Conservation (phyloP, 2,888 invertebrate genomes). For the Campoplex nolae region DNA sequence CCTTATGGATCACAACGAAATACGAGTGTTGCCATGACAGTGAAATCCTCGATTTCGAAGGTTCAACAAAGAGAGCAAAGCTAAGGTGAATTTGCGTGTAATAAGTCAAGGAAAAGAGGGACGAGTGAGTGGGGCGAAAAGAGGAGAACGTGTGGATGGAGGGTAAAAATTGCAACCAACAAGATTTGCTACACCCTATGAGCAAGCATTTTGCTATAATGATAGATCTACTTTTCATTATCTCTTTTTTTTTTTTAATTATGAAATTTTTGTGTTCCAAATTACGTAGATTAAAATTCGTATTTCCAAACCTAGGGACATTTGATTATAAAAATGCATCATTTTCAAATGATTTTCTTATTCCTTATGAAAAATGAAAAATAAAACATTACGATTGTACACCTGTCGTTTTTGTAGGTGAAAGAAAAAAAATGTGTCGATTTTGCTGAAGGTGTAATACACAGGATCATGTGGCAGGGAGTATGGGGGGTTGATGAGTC, state of each 20-base stretch:
- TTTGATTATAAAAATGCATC: too few relatives aligned
- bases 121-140: conserved; percentile 34
- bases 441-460: conserved; percentile 37
- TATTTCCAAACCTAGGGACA: too few relatives aligned
- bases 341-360: too few relatives aligned
- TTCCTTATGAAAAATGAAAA: too few relatives aligned
- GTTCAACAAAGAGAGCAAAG: conserved; percentile 72
- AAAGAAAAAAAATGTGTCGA: conserved; percentile 31
- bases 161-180: conserved; percentile 50
- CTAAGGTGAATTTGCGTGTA: conserved; percentile 71
- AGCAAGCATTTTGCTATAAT: conserved; percentile 71
- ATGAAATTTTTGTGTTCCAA: too few relatives aligned
- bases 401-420: too few relatives aligned
- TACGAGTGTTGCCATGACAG: conserved; percentile 65
- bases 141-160: conserved; percentile 22
- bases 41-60: conserved; percentile 59
- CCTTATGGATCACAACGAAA: conserved; percentile 11
- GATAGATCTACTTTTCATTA: conserved; percentile 67
- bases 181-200: conserved; percentile 59
- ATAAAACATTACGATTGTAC: too few relatives aligned
- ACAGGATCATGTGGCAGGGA: conserved; percentile 29
- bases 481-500: conserved; percentile 55
- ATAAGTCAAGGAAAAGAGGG: conserved; percentile 58
- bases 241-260: neutral
- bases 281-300: too few relatives aligned